phyloP scores from a whole-genome alignment of 1,140 invertebrate genomes.

The Pseudomyrmex flavicornis region DNA sequence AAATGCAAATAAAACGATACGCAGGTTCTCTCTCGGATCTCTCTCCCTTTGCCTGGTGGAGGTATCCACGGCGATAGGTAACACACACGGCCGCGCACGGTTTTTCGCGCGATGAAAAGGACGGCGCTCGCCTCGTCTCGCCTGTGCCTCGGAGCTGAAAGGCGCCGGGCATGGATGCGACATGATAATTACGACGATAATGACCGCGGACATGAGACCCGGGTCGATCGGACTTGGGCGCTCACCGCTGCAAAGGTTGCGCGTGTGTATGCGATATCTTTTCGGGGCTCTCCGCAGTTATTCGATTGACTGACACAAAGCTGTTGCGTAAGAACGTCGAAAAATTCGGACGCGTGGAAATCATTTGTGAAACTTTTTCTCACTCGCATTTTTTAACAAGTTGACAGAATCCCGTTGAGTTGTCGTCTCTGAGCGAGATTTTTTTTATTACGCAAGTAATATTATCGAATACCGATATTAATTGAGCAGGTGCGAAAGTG shows the following conservation, averaged over 20 bases:
- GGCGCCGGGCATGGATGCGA: conserved; percentile 63
- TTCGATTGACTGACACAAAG: background rate
- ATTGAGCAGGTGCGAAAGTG: conserved; percentile 41
- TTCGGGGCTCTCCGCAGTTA: background rate
- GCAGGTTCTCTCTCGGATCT: conserved; percentile 41
- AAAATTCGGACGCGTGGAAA: conserved; percentile 13
- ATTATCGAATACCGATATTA: conserved; percentile 30
- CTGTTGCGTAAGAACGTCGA: background rate
- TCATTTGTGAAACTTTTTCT: background rate
- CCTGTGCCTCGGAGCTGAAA: conserved; percentile 63
- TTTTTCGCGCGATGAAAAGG: conserved; percentile 69
- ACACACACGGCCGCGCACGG: conserved; percentile 53
- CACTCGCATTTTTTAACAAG: background rate
- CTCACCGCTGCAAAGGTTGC: conserved; percentile 8
- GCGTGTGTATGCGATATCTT: background rate
- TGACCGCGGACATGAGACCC: conserved; percentile 66
- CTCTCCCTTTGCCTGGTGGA: conserved; percentile 38
- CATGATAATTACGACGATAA: conserved; percentile 72
- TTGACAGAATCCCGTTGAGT: background rate
- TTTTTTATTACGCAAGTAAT: too few relatives aligned
- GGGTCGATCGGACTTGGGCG: conserved; percentile 55
- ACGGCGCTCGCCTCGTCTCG: conserved; percentile 41
- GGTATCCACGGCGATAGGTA: conserved; percentile 61
- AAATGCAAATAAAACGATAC: conserved; percentile 73
- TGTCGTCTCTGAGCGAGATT: background rate